Percentiles rank a stretch among this genome's conserved stretches.
phyloP scores from a whole-genome alignment of 2,888 invertebrate species.

The Muschampia plurimacula region DNA sequence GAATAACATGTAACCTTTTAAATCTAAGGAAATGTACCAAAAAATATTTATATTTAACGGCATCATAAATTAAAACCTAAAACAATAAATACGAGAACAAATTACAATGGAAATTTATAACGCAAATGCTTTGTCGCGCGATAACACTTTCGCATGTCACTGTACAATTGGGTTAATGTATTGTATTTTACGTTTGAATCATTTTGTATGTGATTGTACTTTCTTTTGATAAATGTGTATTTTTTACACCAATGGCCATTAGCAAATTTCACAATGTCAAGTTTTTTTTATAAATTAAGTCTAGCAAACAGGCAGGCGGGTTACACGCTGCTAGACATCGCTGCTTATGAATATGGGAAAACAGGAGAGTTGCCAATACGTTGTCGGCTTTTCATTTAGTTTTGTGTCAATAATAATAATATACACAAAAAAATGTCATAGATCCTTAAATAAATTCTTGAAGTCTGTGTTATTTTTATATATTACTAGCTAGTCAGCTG shows the following conservation, averaged over 20 bases:
- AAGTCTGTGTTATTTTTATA: no score
- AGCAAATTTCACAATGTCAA: no score
- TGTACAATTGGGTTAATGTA: constrained; percentile 31
- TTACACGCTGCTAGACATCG: no score
- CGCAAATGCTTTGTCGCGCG: constrained; percentile 17
- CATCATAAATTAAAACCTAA: constrained; percentile 1
- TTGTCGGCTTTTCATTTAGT: no score
- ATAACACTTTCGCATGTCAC: constrained; percentile 29
- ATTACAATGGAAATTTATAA: constrained; percentile 7
- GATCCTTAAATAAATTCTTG: no score
- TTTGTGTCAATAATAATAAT: no score
- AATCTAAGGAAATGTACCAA: background rate
- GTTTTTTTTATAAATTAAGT: no score
- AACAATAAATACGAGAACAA: background rate
- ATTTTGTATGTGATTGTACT: constrained; percentile 24
- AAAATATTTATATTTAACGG: background rate
- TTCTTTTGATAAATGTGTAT: constrained; percentile 15
- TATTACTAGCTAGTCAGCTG: no score
- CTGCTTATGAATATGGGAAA: no score
- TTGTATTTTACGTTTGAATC: constrained; percentile 25
- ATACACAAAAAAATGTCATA: no score
- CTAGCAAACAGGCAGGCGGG: no score
- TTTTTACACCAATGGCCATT: background rate
- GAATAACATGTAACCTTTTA: background rate
- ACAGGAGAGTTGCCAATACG: no score